Evolutionary conservation across 2,797 vertebrate species (phyloP).

Genomic region (Kryptolebias ocellatus): DNA sequence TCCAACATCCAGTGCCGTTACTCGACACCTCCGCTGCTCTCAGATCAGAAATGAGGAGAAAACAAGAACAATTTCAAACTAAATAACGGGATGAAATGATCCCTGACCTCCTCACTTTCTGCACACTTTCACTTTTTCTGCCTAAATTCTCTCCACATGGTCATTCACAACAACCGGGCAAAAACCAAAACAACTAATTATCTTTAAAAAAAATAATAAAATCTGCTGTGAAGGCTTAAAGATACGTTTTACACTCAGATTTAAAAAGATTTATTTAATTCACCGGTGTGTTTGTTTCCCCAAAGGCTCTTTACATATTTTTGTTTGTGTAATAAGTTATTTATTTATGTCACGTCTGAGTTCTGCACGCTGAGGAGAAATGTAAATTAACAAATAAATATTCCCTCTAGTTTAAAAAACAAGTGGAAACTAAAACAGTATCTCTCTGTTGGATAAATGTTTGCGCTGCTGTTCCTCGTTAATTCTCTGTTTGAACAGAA

Average conservation of each 20-base stretch:
- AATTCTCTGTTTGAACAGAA: not conserved
- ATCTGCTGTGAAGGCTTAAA: not conserved
- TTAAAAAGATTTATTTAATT: slow-evolving; percentile 1
- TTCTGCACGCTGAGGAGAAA: not conserved
- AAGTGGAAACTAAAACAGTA: slow-evolving; percentile 1
- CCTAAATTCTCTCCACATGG: slow-evolving; percentile 25
- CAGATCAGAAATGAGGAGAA: slow-evolving; percentile 25
- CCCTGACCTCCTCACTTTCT: slow-evolving; percentile 15
- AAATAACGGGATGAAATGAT: slow-evolving; percentile 22
- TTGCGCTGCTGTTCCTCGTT: not conserved
- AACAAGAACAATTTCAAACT: slow-evolving; percentile 43
- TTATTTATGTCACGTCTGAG: slow-evolving; percentile 14
- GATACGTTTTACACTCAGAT: slow-evolving; percentile 6
- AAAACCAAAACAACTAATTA: not conserved
- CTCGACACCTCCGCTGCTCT: slow-evolving; percentile 29
- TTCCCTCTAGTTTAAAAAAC: not conserved
- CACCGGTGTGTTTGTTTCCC: slow-evolving; percentile 9
- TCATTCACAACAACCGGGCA: slow-evolving; percentile 27
- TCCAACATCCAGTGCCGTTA: slow-evolving; percentile 10
- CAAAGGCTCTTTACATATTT: not conserved
- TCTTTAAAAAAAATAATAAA: not conserved
- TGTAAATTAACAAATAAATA: slow-evolving; percentile 10
- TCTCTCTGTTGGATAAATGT: not conserved
- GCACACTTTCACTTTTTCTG: slow-evolving; percentile 4
- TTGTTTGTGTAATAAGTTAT: slow-evolving; percentile 7